A percentile compares a stretch with the other conserved stretches of the same genome.
Evolutionary conservation across 2,797 vertebrate species (phyloP).

Genomic region (Glossophaga mutica): DNA sequence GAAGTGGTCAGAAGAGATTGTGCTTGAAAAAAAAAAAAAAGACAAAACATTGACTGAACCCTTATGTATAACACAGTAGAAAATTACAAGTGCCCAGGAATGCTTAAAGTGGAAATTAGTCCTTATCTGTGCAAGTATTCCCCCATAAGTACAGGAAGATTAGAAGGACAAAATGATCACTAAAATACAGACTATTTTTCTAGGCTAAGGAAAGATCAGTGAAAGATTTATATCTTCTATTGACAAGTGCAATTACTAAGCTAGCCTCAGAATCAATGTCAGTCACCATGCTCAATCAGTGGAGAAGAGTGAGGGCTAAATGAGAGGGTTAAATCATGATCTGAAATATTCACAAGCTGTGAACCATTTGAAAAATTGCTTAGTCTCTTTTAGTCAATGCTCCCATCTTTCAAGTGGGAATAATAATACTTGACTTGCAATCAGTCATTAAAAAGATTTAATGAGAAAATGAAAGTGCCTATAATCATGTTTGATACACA

Average conservation of each 20-base stretch:
- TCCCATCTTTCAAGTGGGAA: neutral
- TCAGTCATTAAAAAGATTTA: neutral
- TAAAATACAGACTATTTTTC: neutral
- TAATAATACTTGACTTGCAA: slow-evolving; percentile 20
- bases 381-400: neutral
- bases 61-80: neutral
- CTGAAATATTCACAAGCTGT: neutral
- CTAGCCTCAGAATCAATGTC: neutral
- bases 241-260: neutral
- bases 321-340: neutral
- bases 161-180: neutral
- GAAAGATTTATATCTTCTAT: neutral
- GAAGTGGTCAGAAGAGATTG: neutral
- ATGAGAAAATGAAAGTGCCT: neutral
- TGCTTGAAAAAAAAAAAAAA: neutral
- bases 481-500: neutral
- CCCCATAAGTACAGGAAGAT: neutral
- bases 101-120: neutral
- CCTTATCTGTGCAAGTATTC: neutral
- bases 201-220: neutral
- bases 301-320: neutral
- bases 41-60: neutral
- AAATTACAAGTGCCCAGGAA: neutral
- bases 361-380: neutral
- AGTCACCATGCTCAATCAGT: neutral